Evolutionary conservation across 2,113 vertebrate genomes (phyloP), one percentile per base, ranked within the genome.

Genomic region (Danionella cerebrum): DNA sequence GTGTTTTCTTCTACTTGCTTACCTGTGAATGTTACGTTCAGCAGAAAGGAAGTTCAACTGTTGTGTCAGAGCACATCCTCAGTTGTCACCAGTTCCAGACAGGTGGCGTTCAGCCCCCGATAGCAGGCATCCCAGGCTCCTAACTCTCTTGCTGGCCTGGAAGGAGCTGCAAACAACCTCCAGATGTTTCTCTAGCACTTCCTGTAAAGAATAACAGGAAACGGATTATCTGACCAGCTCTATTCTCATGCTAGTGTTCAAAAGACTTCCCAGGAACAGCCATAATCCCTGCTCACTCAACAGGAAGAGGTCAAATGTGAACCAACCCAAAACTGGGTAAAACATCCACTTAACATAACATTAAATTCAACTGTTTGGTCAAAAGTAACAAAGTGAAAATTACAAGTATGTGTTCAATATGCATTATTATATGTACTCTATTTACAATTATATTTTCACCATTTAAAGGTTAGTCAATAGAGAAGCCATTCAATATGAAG

Each of bases 171-270:
- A 42, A 64, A 60, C 65, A 57, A 52, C 54, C 53, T 66, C 31
- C 72, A 74, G 72, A 74, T 74, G 72, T 74, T 68, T 54, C 54
- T 39, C 19, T 2, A 9, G 16, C 44, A 22, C 47, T 53, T 63
- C 24, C 65, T 74, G 47, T 45, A 54, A 41, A 25, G 22, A 70
- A 66, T n/a, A 50, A 53, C 36, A 67, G 67, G 67, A 74, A 74
- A 74, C 36, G 47, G 62, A 35, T 70, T 70, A 74, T 48, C 39
- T 36, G 52, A 59, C 47, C 31, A 48, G 62, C 24, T 52, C 25
- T 5, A 41, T 67, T 70, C 47, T 31, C 48, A 70, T 70, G 60
- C 22, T 16, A 25, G 59, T 64, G 71, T 18, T 64, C 29, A 42
- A 36, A 4, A 39, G 45, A 25, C 41, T 36, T 39, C 35, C 55